These are phyloP conservation scores for Imbricaverruca yamaguchii DNA, from an alignment of 2,888 invertebrate species.

Conservation along the genomic window DNA sequence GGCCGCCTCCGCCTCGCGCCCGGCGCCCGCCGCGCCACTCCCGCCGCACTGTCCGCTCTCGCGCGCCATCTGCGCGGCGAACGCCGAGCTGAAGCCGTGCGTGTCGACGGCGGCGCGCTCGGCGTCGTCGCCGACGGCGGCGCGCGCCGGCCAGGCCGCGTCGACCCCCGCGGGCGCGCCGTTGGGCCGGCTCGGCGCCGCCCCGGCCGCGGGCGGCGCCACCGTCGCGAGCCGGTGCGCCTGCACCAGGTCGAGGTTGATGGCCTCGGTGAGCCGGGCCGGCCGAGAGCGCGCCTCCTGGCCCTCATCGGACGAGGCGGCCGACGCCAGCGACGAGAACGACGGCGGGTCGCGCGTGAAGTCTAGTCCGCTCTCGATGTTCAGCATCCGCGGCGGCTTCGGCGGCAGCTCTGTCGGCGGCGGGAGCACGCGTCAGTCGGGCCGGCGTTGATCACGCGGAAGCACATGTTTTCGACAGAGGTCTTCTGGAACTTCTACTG, in stretches of 20 bases:
- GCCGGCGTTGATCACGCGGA: too few species aligned
- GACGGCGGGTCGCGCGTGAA: constrained; percentile 8
- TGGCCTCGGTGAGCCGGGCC: background rate
- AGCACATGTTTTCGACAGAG: background rate
- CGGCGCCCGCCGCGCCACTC: too few species aligned
- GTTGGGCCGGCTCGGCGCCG: background rate
- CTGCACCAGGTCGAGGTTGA: background rate
- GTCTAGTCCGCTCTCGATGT: background rate
- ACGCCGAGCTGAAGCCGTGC: background rate
- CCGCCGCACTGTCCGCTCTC: background rate
- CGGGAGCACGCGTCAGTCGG: too few species aligned
- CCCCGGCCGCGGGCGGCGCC: background rate
- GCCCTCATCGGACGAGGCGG: background rate
- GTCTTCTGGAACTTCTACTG: background rate
- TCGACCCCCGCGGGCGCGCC: background rate
- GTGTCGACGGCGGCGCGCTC: background rate
- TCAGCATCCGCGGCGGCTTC: constrained; percentile 6
- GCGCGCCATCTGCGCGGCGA: constrained; percentile 20
- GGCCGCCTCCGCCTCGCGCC: too few species aligned
- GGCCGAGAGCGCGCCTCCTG: background rate
- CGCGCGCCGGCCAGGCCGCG: too few species aligned
- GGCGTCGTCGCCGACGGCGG: background rate
- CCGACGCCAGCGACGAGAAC: constrained; percentile 7
- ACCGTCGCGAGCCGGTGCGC: background rate
- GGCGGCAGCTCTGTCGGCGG: background rate